Evolutionary conservation across 2,113 vertebrate species (phyloP).

Genomic region (Ia io): DNA sequence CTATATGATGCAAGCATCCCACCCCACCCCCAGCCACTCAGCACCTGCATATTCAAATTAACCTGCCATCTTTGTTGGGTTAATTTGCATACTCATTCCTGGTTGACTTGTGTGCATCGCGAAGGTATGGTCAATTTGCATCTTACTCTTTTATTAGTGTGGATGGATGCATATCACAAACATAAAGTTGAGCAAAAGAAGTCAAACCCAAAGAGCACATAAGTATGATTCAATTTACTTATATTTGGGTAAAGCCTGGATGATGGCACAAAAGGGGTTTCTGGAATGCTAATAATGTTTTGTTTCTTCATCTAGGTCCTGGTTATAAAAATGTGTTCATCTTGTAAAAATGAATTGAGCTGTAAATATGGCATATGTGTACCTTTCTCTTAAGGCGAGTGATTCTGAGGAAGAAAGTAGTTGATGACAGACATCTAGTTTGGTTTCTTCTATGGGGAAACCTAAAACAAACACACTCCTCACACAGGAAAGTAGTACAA

Average conservation of each 20-base stretch:
- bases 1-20: too few species aligned
- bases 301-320: slow-evolving; percentile 6
- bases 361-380: neutral
- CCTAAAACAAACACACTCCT: neutral
- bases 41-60: too few species aligned
- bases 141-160: too few species aligned
- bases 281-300: neutral
- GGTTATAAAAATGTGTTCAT: neutral
- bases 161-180: slow-evolving; percentile 1
- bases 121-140: too few species aligned
- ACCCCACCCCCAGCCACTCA: too few species aligned
- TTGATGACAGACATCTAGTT: neutral
- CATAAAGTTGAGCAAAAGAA: neutral
- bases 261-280: neutral
- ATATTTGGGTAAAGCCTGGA: neutral
- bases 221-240: neutral
- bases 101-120: too few species aligned
- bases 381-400: neutral
- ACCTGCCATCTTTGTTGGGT: too few species aligned
- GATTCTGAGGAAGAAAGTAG: neutral
- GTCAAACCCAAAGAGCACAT: neutral
- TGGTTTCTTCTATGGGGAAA: neutral
- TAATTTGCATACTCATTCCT: too few species aligned
- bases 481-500: neutral
- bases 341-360: neutral